These are phyloP conservation scores for Alouatta palliata DNA, from an alignment of 2,113 vertebrate species.

Conservation along the genomic window DNA sequence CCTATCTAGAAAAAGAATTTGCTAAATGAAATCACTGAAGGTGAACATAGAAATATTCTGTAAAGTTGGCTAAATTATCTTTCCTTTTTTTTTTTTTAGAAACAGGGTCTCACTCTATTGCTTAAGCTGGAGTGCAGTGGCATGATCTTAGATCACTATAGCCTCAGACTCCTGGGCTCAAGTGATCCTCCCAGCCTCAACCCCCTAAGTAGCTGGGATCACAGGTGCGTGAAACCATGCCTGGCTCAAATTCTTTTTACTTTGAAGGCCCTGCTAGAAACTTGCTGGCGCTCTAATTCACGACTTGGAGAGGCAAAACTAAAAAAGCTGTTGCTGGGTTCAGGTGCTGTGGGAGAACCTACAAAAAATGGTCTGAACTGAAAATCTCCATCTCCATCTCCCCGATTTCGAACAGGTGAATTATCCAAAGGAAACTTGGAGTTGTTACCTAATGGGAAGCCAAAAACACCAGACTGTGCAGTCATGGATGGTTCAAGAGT, in stretches of 20 bases:
- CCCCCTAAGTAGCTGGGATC: too few relatives aligned
- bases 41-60: constrained; percentile 2
- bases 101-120: neutral
- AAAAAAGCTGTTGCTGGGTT: constrained; percentile 76
- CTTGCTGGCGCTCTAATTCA: constrained; percentile 70
- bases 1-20: neutral
- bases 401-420: constrained; percentile 67
- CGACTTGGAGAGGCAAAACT: constrained; percentile 74
- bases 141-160: neutral
- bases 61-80: constrained; percentile 72
- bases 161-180: neutral
- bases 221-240: too few relatives aligned
- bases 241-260: constrained; percentile 71
- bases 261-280: constrained; percentile 77
- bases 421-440: constrained; percentile 67
- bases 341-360: constrained; percentile 74
- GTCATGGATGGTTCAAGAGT: constrained; percentile 70
- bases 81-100: constrained; percentile 69
- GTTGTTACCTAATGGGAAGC: constrained; percentile 75
- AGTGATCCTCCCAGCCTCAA: too few relatives aligned
- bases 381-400: constrained; percentile 77
- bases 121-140: neutral
- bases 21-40: neutral
- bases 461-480: constrained; percentile 77
- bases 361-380: constrained; percentile 80